Base-by-base conservation (phyloP, 2,113 vertebrate genomes). In the Drymodes brunneopygia region DNA sequence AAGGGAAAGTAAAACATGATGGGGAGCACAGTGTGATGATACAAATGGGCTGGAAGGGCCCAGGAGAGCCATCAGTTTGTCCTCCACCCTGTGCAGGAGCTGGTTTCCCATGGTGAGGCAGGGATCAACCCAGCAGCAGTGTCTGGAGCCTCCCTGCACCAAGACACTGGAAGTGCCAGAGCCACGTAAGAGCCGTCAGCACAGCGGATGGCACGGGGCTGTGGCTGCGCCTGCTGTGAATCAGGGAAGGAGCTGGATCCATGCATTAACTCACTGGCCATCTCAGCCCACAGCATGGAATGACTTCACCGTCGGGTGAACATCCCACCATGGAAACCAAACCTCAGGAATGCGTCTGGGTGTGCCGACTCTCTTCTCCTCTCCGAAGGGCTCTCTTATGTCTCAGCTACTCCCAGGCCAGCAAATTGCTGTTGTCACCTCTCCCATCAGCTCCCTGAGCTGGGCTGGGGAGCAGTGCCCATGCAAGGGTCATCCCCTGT, bases 301-400 rank as follows among this genome's bases (percentile, higher is more conserved):
- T 96, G 93, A 97, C 95, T 97, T 97, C 96, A 97, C 92, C 0
- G 94, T 66, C 67, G 92, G 95, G 80, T 96, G 95, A 93, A 86
- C 83, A 90, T 96, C 96, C 94, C 95, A 93, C 92, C 94, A 92
- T 97, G 96, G 96, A 92, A 96, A 95, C 92, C 92, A 96, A 95
- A 96, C 96, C 96, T 97, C 96, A 97, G 92, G 96, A 97, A 96
- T 97, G 95, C 25, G 25, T 72, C 92, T 96, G 96, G 93, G 92
- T 90, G 96, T 94, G 96, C 87, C 92, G 71, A n/a, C 85, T 81
- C 80, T 31, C 72, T 48, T 87, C 90, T 83, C 42, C 70, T 45
- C 79, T 88, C 93, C 8, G 0, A 5, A 95, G 66, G 78, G 66
- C 81, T 92, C 70, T 60, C 5, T 7, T 40, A 56, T 10, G 54